Evolutionary conservation across 2,113 vertebrate genomes (phyloP).

Genomic region (Pachycephala philippinensis): DNA sequence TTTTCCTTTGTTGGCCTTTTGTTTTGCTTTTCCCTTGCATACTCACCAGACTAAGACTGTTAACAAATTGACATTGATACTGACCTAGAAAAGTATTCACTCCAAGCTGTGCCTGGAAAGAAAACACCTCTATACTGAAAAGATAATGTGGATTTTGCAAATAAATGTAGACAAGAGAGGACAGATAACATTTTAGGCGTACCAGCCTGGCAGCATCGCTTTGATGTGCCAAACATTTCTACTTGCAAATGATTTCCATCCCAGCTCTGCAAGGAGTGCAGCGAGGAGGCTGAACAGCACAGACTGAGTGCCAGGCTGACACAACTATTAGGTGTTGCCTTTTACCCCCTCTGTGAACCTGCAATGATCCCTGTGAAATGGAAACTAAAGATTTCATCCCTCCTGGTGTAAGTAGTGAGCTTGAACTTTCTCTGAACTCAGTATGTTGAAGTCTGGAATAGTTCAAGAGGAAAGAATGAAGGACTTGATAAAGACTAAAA

Average conservation of each 20-base stretch:
- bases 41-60: neutral
- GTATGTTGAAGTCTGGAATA: neutral
- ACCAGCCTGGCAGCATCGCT: neutral
- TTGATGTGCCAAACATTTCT: neutral
- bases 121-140: neutral
- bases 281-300: neutral
- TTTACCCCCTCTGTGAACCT: neutral
- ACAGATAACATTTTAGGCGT: neutral
- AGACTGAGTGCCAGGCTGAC: neutral
- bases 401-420: neutral
- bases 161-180: neutral
- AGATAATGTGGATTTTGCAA: constrained; percentile 3
- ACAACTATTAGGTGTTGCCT: neutral
- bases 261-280: neutral
- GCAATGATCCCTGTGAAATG: constrained; percentile 2
- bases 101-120: neutral
- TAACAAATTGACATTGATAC: constrained; percentile 12
- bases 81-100: neutral
- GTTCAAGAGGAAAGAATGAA: constrained; percentile 36
- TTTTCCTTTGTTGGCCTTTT: neutral
- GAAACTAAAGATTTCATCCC: neutral
- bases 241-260: neutral
- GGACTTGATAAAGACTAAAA: constrained; percentile 23
- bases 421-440: constrained; percentile 55
- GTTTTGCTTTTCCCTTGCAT: neutral